Evolutionary conservation across 2,888 invertebrate species (phyloP).

Genomic region (Sympetrum striolatum): DNA sequence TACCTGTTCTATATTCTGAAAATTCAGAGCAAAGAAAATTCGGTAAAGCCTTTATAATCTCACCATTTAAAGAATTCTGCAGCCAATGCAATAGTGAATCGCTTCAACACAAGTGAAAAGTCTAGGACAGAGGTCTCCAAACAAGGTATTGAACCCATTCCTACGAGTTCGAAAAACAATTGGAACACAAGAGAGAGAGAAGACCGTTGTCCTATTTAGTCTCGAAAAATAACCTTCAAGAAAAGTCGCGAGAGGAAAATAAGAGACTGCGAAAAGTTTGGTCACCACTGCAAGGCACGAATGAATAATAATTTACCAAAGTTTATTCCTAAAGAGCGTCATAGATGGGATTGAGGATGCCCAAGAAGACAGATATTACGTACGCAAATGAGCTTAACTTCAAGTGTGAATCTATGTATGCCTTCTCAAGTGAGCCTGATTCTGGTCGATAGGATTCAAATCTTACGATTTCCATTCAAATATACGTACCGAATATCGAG

Average conservation of each 20-base stretch:
- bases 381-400: too few species aligned
- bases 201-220: neutral
- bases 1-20: neutral
- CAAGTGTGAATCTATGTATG: too few species aligned
- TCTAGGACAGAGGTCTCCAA: neutral
- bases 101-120: neutral
- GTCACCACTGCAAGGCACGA: too few species aligned
- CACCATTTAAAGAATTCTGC: neutral
- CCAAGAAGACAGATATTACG: too few species aligned
- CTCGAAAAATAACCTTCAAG: neutral
- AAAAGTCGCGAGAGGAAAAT: neutral
- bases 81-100: neutral
- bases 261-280: neutral
- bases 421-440: too few species aligned
- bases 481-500: too few species aligned
- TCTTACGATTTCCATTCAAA: too few species aligned
- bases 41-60: neutral
- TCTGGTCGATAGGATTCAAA: too few species aligned
- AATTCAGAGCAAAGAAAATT: neutral
- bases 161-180: neutral
- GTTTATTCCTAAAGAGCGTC: too few species aligned
- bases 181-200: neutral
- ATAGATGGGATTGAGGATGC: too few species aligned
- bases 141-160: neutral
- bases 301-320: too few species aligned